Evolutionary conservation across 2,113 vertebrate species (phyloP).

Genomic region (Mormyrus iriodes): DNA sequence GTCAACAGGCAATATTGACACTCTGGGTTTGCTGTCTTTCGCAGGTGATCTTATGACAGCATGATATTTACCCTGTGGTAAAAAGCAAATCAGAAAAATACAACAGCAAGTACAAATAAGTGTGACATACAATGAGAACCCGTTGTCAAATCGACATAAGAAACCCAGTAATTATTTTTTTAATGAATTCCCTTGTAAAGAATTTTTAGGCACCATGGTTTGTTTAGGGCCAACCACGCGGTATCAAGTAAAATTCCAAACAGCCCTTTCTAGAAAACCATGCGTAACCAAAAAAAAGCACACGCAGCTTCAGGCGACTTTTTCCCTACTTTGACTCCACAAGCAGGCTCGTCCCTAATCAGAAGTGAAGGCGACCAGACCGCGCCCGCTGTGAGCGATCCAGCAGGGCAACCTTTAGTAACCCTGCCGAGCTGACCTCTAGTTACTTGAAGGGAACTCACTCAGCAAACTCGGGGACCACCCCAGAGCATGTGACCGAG

Average conservation of each 20-base stretch:
- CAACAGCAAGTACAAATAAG: not conserved
- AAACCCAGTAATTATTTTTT: not conserved
- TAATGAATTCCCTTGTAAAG: not conserved
- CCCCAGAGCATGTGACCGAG: slow-evolving; percentile 40
- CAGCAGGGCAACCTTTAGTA: slow-evolving; percentile 29
- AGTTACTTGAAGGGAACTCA: slow-evolving; percentile 35
- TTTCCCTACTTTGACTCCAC: no score
- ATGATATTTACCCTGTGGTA: not conserved
- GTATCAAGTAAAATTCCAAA: not conserved
- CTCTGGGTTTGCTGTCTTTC: not conserved
- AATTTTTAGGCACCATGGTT: not conserved
- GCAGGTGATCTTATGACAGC: not conserved
- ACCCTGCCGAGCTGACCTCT: slow-evolving; percentile 43
- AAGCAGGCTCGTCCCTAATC: not conserved
- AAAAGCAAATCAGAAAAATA: not conserved
- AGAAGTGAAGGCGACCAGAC: not conserved
- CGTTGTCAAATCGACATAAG: not conserved
- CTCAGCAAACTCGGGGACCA: slow-evolving; percentile 15
- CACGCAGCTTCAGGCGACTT: no score
- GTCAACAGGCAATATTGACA: not conserved
- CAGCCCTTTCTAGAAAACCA: not conserved
- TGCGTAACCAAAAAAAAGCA: not conserved
- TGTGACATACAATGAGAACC: not conserved
- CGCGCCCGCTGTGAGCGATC: not conserved
- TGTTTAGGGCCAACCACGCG: not conserved